These are phyloP conservation scores for Micrastur ruficollis DNA, from an alignment of 2,797 vertebrate species.

Conservation along the genomic window DNA sequence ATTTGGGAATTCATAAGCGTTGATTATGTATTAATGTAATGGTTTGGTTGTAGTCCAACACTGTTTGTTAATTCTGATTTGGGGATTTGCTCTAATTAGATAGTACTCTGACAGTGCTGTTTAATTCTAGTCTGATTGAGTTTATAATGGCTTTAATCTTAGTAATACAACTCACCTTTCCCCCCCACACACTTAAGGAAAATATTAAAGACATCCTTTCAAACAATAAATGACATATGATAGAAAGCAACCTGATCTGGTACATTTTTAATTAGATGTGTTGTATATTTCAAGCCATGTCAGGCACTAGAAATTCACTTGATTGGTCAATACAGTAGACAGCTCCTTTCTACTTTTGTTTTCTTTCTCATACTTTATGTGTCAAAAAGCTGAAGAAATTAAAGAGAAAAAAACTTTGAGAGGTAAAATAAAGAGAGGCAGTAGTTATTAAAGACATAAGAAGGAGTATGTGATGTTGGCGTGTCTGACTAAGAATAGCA, in stretches of 20 bases:
- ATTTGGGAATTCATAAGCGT: neutral
- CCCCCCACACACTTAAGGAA: neutral
- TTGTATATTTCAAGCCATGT: neutral
- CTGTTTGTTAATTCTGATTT: neutral
- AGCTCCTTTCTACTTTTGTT: neutral
- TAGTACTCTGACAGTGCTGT: neutral
- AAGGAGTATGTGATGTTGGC: accelerated
- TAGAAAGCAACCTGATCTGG: neutral
- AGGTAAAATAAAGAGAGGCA: neutral
- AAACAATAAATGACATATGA: neutral
- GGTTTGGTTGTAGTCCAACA: neutral
- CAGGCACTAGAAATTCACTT: neutral
- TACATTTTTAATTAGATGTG: neutral
- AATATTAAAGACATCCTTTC: neutral
- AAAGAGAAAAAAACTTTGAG: neutral
- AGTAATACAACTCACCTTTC: neutral
- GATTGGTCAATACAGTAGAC: neutral
- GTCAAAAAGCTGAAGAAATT: neutral
- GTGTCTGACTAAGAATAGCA: neutral
- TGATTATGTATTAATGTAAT: neutral
- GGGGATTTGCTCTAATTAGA: neutral
- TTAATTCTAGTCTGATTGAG: neutral
- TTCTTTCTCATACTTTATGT: neutral
- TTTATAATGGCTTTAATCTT: neutral
- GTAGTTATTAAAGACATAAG: neutral